Percentiles rank a stretch among this genome's conserved stretches.
Conservation (phyloP, 1,140 invertebrate genomes). For the Linepithema humile region DNA sequence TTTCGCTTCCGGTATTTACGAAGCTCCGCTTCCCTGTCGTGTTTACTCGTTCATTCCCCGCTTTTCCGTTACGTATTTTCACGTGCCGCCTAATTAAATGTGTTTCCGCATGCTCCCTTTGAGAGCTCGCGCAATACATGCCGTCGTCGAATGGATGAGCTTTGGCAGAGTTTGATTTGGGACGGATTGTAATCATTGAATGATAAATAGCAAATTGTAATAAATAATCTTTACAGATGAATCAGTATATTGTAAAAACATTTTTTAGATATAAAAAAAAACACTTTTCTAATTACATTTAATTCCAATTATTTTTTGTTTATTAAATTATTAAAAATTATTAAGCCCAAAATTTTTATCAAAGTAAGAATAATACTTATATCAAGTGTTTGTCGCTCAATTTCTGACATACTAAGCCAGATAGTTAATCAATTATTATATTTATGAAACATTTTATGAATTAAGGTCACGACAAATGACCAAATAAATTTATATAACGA, state of each 20-base stretch:
- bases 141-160: conserved; percentile 1
- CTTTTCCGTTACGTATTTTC: conserved; percentile 53
- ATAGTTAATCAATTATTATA: background rate
- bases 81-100: conserved; percentile 50
- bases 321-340: background rate
- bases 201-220: too few species aligned
- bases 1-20: conserved; percentile 56
- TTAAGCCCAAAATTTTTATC: background rate
- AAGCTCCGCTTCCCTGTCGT: background rate
- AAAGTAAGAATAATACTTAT: background rate
- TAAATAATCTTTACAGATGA: background rate
- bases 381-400: background rate
- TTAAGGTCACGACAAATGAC: background rate
- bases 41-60: conserved; percentile 37
- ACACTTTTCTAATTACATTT: background rate
- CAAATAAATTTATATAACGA: background rate
- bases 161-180: background rate
- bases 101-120: conserved; percentile 48
- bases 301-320: background rate
- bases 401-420: background rate
- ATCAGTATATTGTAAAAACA: background rate
- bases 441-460: background rate
- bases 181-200: background rate
- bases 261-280: background rate
- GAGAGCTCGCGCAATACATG: conserved; percentile 12